Percentiles rank a stretch among this genome's conserved stretches.
These are phyloP conservation scores for Strigamia maritima DNA, from an alignment of 2,888 invertebrate species.

Conservation along the genomic window DNA sequence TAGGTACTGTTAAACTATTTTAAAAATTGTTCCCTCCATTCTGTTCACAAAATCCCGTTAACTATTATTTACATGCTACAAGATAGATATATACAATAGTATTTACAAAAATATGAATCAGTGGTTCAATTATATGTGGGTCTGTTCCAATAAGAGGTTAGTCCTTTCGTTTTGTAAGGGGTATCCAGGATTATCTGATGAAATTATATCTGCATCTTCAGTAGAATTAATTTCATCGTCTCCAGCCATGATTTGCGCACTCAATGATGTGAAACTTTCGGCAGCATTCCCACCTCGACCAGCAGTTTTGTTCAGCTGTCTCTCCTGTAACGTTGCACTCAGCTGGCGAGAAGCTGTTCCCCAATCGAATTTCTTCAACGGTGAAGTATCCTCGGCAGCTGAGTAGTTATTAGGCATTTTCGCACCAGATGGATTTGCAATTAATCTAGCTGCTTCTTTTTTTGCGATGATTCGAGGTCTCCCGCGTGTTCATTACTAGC, in stretches of 20 bases:
- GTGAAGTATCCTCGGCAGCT: constrained; percentile 7
- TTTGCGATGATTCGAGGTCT: not conserved
- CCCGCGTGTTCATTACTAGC: constrained; percentile 4
- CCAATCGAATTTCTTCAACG: constrained; percentile 10
- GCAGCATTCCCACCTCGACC: not conserved
- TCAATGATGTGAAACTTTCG: not conserved
- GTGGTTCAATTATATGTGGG: constrained; percentile 19
- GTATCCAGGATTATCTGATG: not conserved
- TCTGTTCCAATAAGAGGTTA: constrained; percentile 20
- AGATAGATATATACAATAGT: not conserved
- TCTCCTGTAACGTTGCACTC: constrained; percentile 2
- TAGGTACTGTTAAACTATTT: not conserved
- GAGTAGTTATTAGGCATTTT: not conserved
- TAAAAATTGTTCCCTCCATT: not conserved
- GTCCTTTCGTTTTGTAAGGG: constrained; percentile 24
- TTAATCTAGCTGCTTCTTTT: not conserved
- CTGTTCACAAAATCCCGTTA: not conserved
- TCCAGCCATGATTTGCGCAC: not conserved
- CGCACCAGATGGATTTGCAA: not conserved
- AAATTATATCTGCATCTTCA: not conserved
- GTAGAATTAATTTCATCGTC: not conserved
- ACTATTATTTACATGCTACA: not conserved
- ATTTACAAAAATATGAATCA: not conserved
- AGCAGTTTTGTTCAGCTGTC: not conserved
- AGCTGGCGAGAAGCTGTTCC: constrained; percentile 13